phyloP scores from a whole-genome alignment of 2,113 vertebrate species.

The Rallus limicola region DNA sequence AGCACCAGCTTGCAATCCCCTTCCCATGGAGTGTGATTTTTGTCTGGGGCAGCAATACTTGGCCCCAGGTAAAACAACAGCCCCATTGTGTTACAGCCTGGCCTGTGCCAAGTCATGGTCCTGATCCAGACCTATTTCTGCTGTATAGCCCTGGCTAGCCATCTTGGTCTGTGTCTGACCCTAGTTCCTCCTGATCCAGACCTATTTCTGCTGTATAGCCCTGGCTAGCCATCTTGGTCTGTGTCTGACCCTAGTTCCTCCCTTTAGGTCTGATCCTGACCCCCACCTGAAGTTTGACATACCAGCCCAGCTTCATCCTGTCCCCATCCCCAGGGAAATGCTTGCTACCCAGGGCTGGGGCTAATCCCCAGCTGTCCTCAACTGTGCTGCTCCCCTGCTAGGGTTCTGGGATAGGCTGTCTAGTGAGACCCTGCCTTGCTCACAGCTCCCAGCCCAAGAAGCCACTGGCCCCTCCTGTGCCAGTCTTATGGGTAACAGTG shows the following conservation, averaged over 20 bases:
- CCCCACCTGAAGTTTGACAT: fast-evolving
- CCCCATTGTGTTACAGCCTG: fast-evolving
- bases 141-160: not conserved
- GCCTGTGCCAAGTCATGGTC: too few species aligned
- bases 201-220: not conserved
- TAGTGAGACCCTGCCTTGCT: not conserved
- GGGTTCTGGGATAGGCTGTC: not conserved
- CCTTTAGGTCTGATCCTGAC: not conserved
- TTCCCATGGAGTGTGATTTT: not conserved
- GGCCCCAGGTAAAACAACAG: too few species aligned
- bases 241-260: not conserved
- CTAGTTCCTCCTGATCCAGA: too few species aligned
- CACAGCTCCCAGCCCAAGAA: not conserved
- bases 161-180: not conserved
- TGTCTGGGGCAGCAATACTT: not conserved
- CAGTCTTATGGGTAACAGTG: not conserved
- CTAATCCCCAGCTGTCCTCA: fast-evolving
- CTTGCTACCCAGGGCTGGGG: not conserved
- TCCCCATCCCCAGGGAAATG: not conserved
- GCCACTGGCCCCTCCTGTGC: fast-evolving
- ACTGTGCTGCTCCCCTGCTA: not conserved
- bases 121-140: not conserved
- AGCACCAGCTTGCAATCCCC: not conserved
- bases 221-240: not conserved
- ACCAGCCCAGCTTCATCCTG: fast-evolving